Percentiles rank a stretch among this genome's conserved stretches.
These are phyloP conservation scores for Acanthornis magna DNA, from an alignment of 2,797 vertebrate species.

Conservation along the genomic window DNA sequence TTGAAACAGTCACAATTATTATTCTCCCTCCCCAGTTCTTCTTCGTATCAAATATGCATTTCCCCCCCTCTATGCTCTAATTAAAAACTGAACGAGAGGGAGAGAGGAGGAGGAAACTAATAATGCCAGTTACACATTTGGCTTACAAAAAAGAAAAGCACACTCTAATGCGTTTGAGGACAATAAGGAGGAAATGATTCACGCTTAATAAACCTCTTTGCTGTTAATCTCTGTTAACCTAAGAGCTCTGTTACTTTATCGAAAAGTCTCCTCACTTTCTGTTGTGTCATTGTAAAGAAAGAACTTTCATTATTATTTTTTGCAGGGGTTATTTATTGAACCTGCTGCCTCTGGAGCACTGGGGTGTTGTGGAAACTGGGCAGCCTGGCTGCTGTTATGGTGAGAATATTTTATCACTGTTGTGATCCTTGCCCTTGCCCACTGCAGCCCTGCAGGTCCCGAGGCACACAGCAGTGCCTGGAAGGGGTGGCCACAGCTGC, in stretches of 20 bases:
- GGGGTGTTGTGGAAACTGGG: background rate
- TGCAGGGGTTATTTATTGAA: background rate
- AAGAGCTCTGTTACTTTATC: slow-evolving; percentile 21
- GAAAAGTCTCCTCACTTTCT: slow-evolving; percentile 55
- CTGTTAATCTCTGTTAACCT: slow-evolving; percentile 53
- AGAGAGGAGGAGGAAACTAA: slow-evolving; percentile 44
- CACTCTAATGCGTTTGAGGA: slow-evolving; percentile 30
- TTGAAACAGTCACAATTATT: slow-evolving; percentile 27
- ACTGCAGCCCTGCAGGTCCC: background rate
- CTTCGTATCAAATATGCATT: background rate
- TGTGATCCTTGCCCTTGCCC: background rate
- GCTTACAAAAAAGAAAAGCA: slow-evolving; percentile 26
- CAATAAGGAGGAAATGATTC: slow-evolving; percentile 64
- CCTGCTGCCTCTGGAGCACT: background rate
- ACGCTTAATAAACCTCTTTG: slow-evolving; percentile 52
- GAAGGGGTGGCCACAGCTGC: background rate
- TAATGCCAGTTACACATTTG: slow-evolving; percentile 53
- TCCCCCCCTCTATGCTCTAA: slow-evolving; percentile 20
- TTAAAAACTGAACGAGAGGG: slow-evolving; percentile 42
- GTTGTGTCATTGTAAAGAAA: slow-evolving; percentile 36
- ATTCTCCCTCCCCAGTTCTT: background rate
- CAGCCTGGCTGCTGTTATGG: background rate
- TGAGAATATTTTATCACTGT: background rate
- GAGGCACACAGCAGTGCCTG: accelerated
- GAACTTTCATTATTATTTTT: slow-evolving; percentile 9